Base-by-base conservation (phyloP, 2,888 invertebrate species). In the Cheilosia soror region DNA sequence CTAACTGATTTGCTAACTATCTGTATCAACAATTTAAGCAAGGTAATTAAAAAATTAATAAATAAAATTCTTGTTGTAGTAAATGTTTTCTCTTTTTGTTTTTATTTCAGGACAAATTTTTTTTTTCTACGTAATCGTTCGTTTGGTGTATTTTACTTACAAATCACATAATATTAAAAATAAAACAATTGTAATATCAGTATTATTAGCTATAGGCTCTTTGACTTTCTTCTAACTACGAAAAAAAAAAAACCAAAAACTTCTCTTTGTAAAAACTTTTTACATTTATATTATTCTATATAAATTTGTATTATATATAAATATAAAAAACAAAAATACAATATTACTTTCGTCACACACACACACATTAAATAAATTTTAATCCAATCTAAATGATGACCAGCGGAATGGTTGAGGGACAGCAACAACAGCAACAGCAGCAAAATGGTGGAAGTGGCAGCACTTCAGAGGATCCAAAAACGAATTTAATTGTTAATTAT, bases 401-500 rank as follows among this genome's bases (percentile, higher is more conserved):
- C 86, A 89, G 88, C 88, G 90, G 87, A 47, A 91, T 92, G 90
- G 91, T 92, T 93, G 95, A 95, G 90, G 96, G 96, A 93, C 96
- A 97, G 93, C 97, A 97, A 92, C 97, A 97, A 84, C 88, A 87
- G 87, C 88, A 88, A 92, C 89, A 93, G 87, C 90, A 93, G 87
- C 90, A 90, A 58, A 88, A 89, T 66, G 87, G 86, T 20, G 82
- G 85, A 37, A 82, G 85, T 69, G 88, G 88, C 0, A 90, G 89
- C 6, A 81, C 89, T 15, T 90, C 90, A 49, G 89, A 88, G 94
- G 98, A 98, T 94, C 97, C 97, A 90, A 98, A 98, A 94, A 97
- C 97, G 42, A 98, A 98, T 93, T 94, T 98, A 88, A 98, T 98
- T 89, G 96, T 98, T 89, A 98, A 98, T 93, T 98, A 98, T 92